phyloP scores from a whole-genome alignment of 2,888 invertebrate species.

The Chironomus tentans region DNA sequence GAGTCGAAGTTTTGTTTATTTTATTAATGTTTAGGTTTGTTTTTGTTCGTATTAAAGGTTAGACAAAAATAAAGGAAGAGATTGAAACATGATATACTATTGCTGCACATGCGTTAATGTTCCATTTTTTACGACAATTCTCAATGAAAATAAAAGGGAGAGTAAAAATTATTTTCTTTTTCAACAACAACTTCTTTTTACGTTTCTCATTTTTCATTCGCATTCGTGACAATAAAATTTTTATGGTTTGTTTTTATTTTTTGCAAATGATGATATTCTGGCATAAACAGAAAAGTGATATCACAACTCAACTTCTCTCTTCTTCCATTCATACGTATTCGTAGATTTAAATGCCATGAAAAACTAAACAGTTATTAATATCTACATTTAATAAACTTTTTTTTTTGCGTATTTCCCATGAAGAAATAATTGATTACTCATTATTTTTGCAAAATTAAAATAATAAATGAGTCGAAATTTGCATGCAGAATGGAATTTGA shows the following conservation, averaged over 20 bases:
- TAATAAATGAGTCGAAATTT: no score
- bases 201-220: not conserved
- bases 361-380: no score
- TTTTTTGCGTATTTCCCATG: no score
- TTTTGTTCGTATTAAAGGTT: no score
- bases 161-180: not conserved
- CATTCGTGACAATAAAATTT: not conserved
- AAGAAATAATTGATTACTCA: no score
- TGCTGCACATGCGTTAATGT: conserved; percentile 9
- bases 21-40: no score
- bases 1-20: no score
- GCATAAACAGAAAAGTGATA: not conserved
- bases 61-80: not conserved
- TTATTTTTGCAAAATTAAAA: no score
- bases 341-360: no score
- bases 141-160: not conserved
- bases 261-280: not conserved
- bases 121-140: not conserved
- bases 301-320: not conserved
- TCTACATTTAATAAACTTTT: no score
- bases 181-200: not conserved
- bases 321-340: not conserved
- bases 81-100: not conserved
- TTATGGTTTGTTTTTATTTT: not conserved
- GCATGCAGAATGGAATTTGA: no score